Evolutionary conservation across 2,797 vertebrate genomes (phyloP).

Genomic region (Chaunax sp.): DNA sequence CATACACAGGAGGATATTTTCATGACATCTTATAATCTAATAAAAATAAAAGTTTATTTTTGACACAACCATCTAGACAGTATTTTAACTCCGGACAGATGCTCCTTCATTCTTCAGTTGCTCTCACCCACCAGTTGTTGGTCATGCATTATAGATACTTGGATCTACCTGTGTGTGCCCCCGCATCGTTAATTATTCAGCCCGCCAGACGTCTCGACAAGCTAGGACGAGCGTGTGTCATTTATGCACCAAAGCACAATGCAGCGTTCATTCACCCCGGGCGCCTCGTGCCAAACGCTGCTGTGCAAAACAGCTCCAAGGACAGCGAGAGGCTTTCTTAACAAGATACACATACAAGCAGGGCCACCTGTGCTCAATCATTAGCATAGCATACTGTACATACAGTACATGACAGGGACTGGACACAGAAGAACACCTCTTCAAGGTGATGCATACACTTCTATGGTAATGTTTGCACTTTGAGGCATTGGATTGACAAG

Average conservation of each 20-base stretch:
- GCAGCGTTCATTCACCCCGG: constrained; percentile 44
- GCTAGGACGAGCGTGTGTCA: constrained; percentile 57
- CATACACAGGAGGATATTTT: constrained; percentile 1
- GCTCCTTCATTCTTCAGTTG: constrained; percentile 24
- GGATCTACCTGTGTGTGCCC: constrained; percentile 56
- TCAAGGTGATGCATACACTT: constrained; percentile 32
- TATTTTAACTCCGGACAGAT: constrained; percentile 30
- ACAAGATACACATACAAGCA: constrained; percentile 40
- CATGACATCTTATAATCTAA: not conserved
- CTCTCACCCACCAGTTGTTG: constrained; percentile 44
- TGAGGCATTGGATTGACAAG: not conserved
- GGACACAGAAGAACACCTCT: constrained; percentile 46
- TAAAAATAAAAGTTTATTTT: constrained; percentile 4
- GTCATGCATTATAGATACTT: constrained; percentile 71
- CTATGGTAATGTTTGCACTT: constrained; percentile 5
- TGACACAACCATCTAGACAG: constrained; percentile 23
- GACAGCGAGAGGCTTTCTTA: constrained; percentile 39
- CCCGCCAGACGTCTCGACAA: constrained; percentile 60
- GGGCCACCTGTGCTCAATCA: constrained; percentile 42
- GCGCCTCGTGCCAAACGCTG: constrained; percentile 12
- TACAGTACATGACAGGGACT: constrained; percentile 28
- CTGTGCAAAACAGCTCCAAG: constrained; percentile 28
- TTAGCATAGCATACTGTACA: constrained; percentile 55
- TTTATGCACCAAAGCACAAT: constrained; percentile 65
- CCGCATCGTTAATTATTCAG: constrained; percentile 74